These are phyloP conservation scores for Triops longicaudatus DNA, from an alignment of 1,140 invertebrate genomes.

Conservation along the genomic window DNA sequence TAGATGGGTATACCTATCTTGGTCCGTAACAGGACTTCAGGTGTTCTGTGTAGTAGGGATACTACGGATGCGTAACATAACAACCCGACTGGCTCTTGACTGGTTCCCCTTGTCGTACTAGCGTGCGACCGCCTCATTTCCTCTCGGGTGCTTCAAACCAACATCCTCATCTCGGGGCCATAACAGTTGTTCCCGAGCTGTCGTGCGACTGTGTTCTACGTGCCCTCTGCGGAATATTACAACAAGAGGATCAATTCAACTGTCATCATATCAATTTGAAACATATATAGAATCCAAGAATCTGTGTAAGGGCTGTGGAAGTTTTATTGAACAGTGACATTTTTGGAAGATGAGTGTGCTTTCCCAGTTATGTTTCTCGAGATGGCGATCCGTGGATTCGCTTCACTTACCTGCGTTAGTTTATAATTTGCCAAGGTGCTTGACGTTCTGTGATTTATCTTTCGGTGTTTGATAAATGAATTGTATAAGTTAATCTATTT, in stretches of 20 bases:
- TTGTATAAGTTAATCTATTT: background rate
- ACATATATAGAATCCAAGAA: no score
- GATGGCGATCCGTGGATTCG: slow-evolving; percentile 27
- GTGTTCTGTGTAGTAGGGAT: background rate
- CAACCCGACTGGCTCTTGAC: background rate
- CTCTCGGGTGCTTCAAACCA: background rate
- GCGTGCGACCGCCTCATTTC: background rate
- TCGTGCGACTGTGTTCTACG: background rate
- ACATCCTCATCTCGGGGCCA: background rate
- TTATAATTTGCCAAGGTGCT: slow-evolving; percentile 26
- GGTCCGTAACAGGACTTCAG: background rate
- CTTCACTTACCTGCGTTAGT: slow-evolving; percentile 18
- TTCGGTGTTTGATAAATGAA: background rate
- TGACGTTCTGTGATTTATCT: background rate
- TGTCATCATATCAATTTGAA: no score
- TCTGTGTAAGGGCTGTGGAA: background rate
- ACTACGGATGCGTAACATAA: background rate
- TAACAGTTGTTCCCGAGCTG: background rate
- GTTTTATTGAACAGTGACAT: background rate
- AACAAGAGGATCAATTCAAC: no score
- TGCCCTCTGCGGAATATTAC: background rate
- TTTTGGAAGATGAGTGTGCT: slow-evolving; percentile 25
- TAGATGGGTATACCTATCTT: no score
- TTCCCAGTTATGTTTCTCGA: slow-evolving; percentile 26
- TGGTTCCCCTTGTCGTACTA: background rate